A percentile compares a stretch with the other conserved stretches of the same genome.
Evolutionary conservation across 2,888 invertebrate species (phyloP).

Genomic region (Clunio marinus): DNA sequence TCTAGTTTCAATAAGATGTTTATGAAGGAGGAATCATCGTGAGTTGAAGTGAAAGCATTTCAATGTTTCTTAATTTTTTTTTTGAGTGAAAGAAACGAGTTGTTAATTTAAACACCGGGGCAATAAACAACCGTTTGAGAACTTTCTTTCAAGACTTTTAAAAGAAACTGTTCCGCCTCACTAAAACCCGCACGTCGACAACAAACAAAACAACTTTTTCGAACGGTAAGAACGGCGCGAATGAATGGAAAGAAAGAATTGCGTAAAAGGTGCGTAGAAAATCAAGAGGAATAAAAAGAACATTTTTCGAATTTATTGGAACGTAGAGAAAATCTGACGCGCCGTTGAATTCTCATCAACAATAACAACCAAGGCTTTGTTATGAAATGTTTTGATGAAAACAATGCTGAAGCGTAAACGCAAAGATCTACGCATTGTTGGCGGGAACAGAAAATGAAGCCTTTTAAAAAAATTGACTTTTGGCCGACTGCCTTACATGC

Average conservation of each 20-base stretch:
- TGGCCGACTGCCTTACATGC: background rate
- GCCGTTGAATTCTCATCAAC: too few species aligned
- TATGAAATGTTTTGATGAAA: background rate
- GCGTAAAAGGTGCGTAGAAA: slow-evolving; percentile 11
- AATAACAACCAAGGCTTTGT: background rate
- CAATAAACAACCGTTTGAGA: background rate
- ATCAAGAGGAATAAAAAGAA: background rate
- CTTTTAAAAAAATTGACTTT: background rate
- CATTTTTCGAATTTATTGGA: background rate
- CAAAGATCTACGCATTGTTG: background rate
- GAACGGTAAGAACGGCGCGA: background rate
- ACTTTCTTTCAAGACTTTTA: background rate
- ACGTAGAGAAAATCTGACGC: background rate
- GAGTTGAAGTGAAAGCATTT: too few species aligned
- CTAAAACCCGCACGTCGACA: background rate
- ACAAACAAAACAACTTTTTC: background rate
- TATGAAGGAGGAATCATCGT: slow-evolving; percentile 12
- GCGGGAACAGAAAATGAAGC: background rate
- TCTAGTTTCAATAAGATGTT: background rate
- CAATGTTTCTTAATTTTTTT: too few species aligned
- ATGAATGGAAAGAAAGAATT: background rate
- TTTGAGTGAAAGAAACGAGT: slow-evolving; percentile 1
- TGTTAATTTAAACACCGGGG: background rate
- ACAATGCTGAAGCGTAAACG: background rate
- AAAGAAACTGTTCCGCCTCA: background rate